phyloP scores from a whole-genome alignment of 1,140 invertebrate genomes.

The Triops longicaudatus region DNA sequence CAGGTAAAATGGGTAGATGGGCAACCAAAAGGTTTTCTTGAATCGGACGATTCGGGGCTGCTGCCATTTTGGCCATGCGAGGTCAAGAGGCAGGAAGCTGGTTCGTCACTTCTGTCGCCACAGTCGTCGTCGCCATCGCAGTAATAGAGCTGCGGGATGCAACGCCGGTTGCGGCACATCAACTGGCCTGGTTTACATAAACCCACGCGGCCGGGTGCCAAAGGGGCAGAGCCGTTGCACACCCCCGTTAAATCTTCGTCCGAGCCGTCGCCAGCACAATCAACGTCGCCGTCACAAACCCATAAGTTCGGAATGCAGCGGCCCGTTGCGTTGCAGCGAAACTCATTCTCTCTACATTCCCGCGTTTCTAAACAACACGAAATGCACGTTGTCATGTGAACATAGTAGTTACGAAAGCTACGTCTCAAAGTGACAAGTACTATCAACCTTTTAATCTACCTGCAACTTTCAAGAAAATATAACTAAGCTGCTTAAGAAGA shows the following conservation, averaged over 20 bases:
- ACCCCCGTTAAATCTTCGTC: constrained; percentile 35
- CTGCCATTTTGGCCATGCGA: constrained; percentile 27
- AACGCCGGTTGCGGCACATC: constrained; percentile 41
- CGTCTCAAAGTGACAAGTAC: not conserved
- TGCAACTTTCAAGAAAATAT: too few species aligned
- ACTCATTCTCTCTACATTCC: constrained; percentile 46
- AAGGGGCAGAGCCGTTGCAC: constrained; percentile 10
- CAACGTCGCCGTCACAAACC: constrained; percentile 62
- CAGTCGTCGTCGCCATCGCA: constrained; percentile 31
- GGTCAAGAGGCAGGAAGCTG: constrained; percentile 30
- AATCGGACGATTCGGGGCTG: not conserved
- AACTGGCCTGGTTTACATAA: constrained; percentile 42
- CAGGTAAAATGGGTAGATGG: constrained; percentile 53
- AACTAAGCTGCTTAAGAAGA: too few species aligned
- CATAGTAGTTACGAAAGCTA: not conserved
- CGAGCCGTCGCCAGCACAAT: constrained; percentile 39
- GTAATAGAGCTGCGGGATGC: constrained; percentile 36
- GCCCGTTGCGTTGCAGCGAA: constrained; percentile 53
- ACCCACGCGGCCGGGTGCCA: constrained; percentile 32
- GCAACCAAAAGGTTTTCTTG: constrained; percentile 38
- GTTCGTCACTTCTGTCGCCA: constrained; percentile 44
- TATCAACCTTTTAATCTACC: not conserved
- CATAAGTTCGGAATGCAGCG: constrained; percentile 59
- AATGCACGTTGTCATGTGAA: not conserved
- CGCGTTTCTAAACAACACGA: constrained; percentile 36